Evolutionary conservation across 2,113 vertebrate genomes (phyloP), one percentile per base, ranked within the genome.

Genomic region (Etheostoma spectabile): DNA sequence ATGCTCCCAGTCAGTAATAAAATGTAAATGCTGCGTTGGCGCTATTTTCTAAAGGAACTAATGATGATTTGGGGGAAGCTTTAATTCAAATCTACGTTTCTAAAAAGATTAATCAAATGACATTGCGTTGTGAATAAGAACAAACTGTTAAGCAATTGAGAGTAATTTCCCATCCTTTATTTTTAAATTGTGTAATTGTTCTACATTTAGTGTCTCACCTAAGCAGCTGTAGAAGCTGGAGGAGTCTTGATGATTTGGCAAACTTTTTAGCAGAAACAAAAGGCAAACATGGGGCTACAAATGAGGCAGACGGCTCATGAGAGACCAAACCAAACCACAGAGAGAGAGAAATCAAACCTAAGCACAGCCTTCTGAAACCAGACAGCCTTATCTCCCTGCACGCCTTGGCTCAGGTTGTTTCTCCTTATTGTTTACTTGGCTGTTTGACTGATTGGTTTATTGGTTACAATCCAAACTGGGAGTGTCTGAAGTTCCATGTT

Each of bases 271-370:
- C 82, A 86, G 79, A 92, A 89, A 87, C 77, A 92, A 92, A 86
- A 92, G 74, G 80, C 89, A 88, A 93, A 89, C 81, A 89, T 42
- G 65, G 86, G 86, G 74, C 74, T 88, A 74, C 53, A 71, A 68
- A 93, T 76, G 77, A 88, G 67, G 83, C 84, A 91, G 87, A 89
- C 81, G 80, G 78, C 77, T 69, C 60, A 61, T 33, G 78, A 83
- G 88, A 91, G 87, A 88, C 77, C 74, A 86, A 88, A 87, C 77
- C 65, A 76, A 46, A 84, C 83, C 80, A 53, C 52, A 80, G 71
- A 75, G 76, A 85, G 76, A 85, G 63, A 76, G 63, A 85, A 93
- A 90, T 90, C 87, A 91, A 93, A 91, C 75, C 75, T 46, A 77
- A 87, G 80, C 80, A 75, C 77, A 79, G 61, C 66, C 72, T 82